Conservation (phyloP, 2,888 invertebrate species). For the Phoronis australis region DNA sequence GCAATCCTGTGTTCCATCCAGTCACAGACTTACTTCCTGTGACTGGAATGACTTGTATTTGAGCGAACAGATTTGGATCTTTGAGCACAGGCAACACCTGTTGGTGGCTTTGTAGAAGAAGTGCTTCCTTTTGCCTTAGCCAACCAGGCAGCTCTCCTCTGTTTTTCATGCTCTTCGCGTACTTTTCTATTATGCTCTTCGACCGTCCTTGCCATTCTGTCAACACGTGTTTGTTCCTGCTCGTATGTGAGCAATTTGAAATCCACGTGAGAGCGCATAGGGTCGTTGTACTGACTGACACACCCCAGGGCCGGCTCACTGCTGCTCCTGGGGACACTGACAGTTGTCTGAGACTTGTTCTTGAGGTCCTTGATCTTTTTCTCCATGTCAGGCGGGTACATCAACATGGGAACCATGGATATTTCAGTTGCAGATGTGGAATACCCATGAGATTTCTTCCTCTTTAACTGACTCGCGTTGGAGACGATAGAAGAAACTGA, state of each 20-base stretch:
- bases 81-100: neutral
- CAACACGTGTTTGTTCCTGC: conserved; percentile 33
- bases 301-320: conserved; percentile 27
- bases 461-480: neutral
- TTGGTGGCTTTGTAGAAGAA: conserved; percentile 8
- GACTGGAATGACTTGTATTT: no score
- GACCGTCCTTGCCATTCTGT: conserved; percentile 25
- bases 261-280: conserved; percentile 37
- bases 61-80: neutral
- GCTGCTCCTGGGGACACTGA: conserved; percentile 9
- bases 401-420: conserved; percentile 42
- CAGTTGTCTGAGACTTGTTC: conserved; percentile 19
- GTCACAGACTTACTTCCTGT: no score
- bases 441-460: conserved; percentile 11
- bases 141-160: conserved; percentile 34
- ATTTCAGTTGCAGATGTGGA: conserved; percentile 27
- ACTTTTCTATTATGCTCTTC: conserved; percentile 20
- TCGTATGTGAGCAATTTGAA: conserved; percentile 44
- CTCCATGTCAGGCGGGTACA: conserved; percentile 39
- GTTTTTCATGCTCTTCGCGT: conserved; percentile 27
- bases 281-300: conserved; percentile 41
- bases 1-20: no score
- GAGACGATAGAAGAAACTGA: neutral
- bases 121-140: conserved; percentile 26
- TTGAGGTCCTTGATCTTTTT: conserved; percentile 25